These are phyloP conservation scores for Megamerina dolium DNA, from an alignment of 2,888 invertebrate species.

Conservation along the genomic window DNA sequence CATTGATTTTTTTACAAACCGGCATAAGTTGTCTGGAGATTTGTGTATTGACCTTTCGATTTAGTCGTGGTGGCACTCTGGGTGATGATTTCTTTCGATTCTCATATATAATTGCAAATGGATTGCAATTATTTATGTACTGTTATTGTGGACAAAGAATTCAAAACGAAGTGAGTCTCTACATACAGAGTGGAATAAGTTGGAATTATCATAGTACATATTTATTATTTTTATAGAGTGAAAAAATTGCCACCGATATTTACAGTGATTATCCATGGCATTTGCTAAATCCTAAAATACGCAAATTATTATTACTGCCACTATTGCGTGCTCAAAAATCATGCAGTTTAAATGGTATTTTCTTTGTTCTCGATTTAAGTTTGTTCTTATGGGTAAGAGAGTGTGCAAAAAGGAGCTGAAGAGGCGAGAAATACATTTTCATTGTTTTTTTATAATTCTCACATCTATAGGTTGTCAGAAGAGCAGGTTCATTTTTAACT, in stretches of 20 bases:
- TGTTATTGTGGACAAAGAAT: slow-evolving; percentile 20
- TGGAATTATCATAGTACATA: no score
- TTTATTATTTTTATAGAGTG: slow-evolving; percentile 11
- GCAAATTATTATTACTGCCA: slow-evolving; percentile 14
- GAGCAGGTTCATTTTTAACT: slow-evolving; percentile 19
- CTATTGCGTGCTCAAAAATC: slow-evolving; percentile 17
- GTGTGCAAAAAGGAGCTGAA: no score
- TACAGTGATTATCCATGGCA: neutral
- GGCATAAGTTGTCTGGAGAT: slow-evolving; percentile 16
- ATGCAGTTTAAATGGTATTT: slow-evolving; percentile 13
- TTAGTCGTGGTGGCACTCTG: slow-evolving; percentile 10
- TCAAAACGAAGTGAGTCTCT: slow-evolving; percentile 19
- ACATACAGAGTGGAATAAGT: no score
- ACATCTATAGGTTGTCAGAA: slow-evolving; percentile 20
- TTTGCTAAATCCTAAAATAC: neutral
- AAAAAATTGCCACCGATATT: neutral
- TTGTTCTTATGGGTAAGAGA: slow-evolving; percentile 16
- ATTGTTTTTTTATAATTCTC: no score
- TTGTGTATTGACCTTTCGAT: slow-evolving; percentile 17
- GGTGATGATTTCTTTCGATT: slow-evolving; percentile 10
- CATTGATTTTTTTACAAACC: slow-evolving; percentile 18
- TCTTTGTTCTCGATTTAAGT: slow-evolving; percentile 13
- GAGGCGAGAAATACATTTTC: neutral
- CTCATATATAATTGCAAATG: slow-evolving; percentile 12
- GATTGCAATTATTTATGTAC: slow-evolving; percentile 19